phyloP scores from a whole-genome alignment of 2,888 invertebrate species.

The Andrena bucephala region DNA sequence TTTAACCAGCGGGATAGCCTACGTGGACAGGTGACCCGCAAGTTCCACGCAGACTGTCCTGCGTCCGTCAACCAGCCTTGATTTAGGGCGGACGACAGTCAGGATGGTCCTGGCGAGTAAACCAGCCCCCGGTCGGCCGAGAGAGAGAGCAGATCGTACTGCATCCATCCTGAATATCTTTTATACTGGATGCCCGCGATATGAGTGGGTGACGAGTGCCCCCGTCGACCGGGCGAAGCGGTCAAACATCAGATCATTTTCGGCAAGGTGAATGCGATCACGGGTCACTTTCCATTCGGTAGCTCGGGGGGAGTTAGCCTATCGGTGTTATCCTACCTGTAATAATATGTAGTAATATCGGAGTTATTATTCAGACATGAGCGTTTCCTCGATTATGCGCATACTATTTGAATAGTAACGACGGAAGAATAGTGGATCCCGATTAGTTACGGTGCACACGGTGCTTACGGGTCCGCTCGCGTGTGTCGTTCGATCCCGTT shows the following conservation, averaged over 20 bases:
- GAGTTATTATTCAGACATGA: conserved; percentile 31
- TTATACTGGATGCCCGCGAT: conserved; percentile 55
- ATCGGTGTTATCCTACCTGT: background rate
- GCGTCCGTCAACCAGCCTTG: conserved; percentile 71
- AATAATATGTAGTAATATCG: conserved; percentile 5
- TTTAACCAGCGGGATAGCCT: conserved; percentile 69
- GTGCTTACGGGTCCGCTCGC: background rate
- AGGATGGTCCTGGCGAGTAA: conserved; percentile 45
- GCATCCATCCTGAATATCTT: conserved; percentile 65
- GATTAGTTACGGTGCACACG: conserved; percentile 3
- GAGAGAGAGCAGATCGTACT: conserved; percentile 51
- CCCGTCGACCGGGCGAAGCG: conserved; percentile 56
- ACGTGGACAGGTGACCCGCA: conserved; percentile 75
- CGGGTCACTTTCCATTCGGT: background rate
- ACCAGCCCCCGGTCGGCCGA: conserved; percentile 51
- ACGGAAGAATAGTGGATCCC: conserved; percentile 1
- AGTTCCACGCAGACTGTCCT: conserved; percentile 73
- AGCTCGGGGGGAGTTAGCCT: background rate
- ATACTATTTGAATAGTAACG: conserved; percentile 22
- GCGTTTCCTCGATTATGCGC: conserved; percentile 22
- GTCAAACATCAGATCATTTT: conserved; percentile 67
- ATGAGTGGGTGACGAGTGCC: conserved; percentile 63
- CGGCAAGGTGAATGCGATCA: conserved; percentile 22
- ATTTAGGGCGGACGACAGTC: conserved; percentile 66
- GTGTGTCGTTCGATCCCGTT: background rate